These are phyloP conservation scores for Dicentrarchus labrax DNA, from an alignment of 2,113 vertebrate genomes.

Conservation along the genomic window DNA sequence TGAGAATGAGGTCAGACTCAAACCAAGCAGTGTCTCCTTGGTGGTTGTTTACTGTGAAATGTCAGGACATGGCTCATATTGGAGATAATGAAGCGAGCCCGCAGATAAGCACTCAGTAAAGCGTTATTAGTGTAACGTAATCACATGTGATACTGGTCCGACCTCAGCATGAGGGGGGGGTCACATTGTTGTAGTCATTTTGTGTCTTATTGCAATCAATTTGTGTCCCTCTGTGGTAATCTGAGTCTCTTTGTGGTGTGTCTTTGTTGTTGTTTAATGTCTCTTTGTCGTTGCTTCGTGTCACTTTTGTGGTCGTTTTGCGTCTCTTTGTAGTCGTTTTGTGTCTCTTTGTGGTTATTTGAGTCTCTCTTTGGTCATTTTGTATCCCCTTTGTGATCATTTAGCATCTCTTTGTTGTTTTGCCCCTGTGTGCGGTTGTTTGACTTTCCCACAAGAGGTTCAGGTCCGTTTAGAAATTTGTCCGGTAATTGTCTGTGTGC, in stretches of 20 bases:
- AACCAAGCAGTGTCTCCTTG: not conserved
- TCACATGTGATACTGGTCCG: not conserved
- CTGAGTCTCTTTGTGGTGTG: not conserved
- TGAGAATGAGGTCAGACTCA: constrained; percentile 7
- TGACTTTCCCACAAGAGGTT: no score
- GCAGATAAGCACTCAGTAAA: not conserved
- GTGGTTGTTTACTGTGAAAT: not conserved
- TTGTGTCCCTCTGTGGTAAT: no score
- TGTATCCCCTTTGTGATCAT: no score
- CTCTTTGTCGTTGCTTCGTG: not conserved
- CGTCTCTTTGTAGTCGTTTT: not conserved
- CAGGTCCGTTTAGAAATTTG: no score
- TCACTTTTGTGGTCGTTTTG: not conserved
- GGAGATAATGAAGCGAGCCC: not conserved
- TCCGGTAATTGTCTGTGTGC: not conserved
- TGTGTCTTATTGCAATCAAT: no score
- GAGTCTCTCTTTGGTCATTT: no score
- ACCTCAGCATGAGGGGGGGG: not conserved
- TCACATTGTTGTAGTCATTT: not conserved
- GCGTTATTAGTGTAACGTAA: not conserved
- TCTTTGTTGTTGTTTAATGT: no score
- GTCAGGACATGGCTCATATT: not conserved
- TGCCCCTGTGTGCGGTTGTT: no score
- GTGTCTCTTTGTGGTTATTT: not conserved
- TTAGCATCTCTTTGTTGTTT: no score